Base-by-base conservation (phyloP, 2,113 vertebrate species). In the Hippocampus comes region DNA sequence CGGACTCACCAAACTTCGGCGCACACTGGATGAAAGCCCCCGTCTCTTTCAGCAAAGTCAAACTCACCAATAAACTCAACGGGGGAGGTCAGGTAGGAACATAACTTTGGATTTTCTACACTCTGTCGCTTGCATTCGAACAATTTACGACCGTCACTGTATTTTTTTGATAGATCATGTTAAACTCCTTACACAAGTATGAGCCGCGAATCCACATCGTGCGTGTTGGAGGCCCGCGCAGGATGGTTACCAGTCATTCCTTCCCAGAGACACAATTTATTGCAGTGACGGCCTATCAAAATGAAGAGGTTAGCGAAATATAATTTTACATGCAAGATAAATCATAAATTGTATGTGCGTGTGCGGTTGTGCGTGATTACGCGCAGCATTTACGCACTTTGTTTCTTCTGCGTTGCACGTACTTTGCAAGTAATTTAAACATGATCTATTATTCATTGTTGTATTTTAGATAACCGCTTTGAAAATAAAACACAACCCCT, bases 21-120 rank as follows among this genome's bases (percentile, higher is more conserved):
- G 93, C 92, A 23, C 93, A 94, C 81, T 94, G 93, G 93, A 94
- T 94, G 93, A 93, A 93, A 74, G 90, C 92, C 0, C 85, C 92
- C 0, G 90, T 94, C 18, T 93, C 93, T 23, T 94, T 94, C 71
- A 91, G 93, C 76, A 94, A 94, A 91, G 93, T 94, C 75, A 94
- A 94, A 79, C 90, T 94, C 61, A 94, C 93, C 60, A 94, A 94
- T 68, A 94, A 94, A 80, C 91, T 94, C 20, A 94, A 94, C 75
- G 93, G 93, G 27, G 93, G 92, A 46, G 93, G 93, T 48, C 93
- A 94, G 91, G 93, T 93, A 74, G 83, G 70, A 15, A 66, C 21
- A 43, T 23, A 9, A 48, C 14, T 46, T 53, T 48, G n/a, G 3
- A 5, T 30, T 51, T 34, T 20, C 17, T 27, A 4, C 1, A 27